Percentiles rank a stretch among this genome's conserved stretches.
phyloP scores from a whole-genome alignment of 2,113 vertebrate species.

The Todiramphus saurophagus region DNA sequence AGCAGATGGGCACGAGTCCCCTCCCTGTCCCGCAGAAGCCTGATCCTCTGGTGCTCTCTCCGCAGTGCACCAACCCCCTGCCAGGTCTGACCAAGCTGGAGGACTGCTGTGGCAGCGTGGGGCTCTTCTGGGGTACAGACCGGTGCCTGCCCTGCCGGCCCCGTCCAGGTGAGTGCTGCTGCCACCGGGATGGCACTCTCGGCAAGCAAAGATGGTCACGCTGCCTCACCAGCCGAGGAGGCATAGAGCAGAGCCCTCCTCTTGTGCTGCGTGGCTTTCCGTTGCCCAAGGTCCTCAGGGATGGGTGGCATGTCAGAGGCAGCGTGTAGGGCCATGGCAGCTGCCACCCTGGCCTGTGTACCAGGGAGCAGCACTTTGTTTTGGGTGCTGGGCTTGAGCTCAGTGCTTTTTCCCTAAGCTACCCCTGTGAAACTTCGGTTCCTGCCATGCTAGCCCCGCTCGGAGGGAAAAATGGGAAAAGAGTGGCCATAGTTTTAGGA shows the following conservation, averaged over 20 bases:
- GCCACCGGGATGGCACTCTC: accelerated
- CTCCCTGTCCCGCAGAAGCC: neutral
- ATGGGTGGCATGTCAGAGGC: neutral
- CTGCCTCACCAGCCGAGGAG: accelerated
- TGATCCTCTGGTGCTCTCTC: slow-evolving; percentile 40
- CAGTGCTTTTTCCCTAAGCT: neutral
- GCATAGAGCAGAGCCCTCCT: neutral
- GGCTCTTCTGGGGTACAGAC: slow-evolving; percentile 88
- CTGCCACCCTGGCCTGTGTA: neutral
- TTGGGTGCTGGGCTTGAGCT: neutral
- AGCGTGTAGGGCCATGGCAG: neutral
- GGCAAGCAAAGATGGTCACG: accelerated
- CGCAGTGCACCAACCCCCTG: slow-evolving; percentile 88
- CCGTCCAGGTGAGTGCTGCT: slow-evolving; percentile 85
- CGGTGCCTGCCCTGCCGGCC: slow-evolving; percentile 86
- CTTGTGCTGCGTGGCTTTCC: neutral
- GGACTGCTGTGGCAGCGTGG: slow-evolving; percentile 93
- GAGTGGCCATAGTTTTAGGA: neutral
- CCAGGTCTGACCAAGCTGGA: slow-evolving; percentile 88
- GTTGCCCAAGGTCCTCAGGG: neutral
- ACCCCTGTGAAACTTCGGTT: neutral
- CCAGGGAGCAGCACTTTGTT: neutral
- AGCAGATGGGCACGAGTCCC: accelerated
- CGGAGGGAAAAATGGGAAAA: slow-evolving; percentile 2
- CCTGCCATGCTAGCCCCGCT: neutral